Base-by-base conservation (phyloP, 2,113 vertebrate genomes). In the Anser brachyrhynchus region DNA sequence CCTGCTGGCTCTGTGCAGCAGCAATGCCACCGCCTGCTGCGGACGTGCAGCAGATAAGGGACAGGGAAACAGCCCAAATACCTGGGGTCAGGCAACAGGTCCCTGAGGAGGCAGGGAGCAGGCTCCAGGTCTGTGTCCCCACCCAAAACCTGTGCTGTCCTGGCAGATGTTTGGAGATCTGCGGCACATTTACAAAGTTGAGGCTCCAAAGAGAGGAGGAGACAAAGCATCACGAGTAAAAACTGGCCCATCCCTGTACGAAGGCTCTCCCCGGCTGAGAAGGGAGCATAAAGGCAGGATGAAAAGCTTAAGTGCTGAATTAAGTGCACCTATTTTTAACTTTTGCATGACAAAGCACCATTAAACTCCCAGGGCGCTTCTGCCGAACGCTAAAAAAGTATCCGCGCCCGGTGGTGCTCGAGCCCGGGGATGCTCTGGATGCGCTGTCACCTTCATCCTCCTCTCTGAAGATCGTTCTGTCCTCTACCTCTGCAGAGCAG, bases 301-400 rank as follows among this genome's bases (percentile, higher is more conserved):
- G 93, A 43, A 39, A 87, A 87, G 44, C 92, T 74, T 14, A 82
- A 91, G 62, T 29, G 79, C 84, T 66, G 92, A 84, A 77, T 41
- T 20, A 46, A 90, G 79, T 21, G 46, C 52, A 10, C 39, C 29
- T 91, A 58, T 91, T 95, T 95, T 97, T 80, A 94, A 96, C 33
- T 94, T 94, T 83, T 29, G 69, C 67, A 43, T 17, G 75, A 55
- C 31, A 78, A 90, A 74, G 92, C 93, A 90, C 69, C 90, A 79
- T 18, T 17, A 64, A 70, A 11, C 33, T 69, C 58, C 82, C 39
- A 1, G 2, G 58, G 65, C 28, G 18, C 9, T n/a, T 14, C 46
- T 83, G 77, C 54, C 1, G 41, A 49, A 66, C 0, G 55, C 51
- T 70, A 4, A 37, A 41, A 44, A 17, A 0, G 18, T 51, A 4